phyloP scores from a whole-genome alignment of 1,140 invertebrate genomes.

The Sitobion miscanthi region DNA sequence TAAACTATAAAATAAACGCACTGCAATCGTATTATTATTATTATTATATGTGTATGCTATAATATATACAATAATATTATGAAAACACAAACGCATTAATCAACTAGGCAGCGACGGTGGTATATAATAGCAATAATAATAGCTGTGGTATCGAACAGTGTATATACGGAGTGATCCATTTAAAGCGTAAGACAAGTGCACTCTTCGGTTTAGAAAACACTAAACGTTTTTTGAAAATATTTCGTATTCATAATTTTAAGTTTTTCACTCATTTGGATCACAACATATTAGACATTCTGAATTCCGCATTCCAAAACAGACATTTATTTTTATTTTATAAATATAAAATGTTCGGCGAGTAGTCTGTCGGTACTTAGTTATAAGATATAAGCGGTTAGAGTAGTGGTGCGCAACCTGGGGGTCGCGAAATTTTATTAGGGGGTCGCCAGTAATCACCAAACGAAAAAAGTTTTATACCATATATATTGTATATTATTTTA shows the following conservation, averaged over 20 bases:
- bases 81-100: conserved; percentile 21
- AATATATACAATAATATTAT: not conserved
- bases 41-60: too few relatives aligned
- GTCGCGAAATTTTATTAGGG: too few relatives aligned
- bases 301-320: too few relatives aligned
- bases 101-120: not conserved
- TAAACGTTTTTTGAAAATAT: not conserved
- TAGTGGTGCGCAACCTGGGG: too few relatives aligned
- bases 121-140: not conserved
- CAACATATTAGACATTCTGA: too few relatives aligned
- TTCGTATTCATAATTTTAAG: not conserved
- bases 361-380: too few relatives aligned
- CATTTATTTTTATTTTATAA: too few relatives aligned
- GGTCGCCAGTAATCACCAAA: too few relatives aligned
- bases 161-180: not conserved
- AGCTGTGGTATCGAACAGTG: not conserved
- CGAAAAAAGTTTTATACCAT: too few relatives aligned
- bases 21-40: not conserved
- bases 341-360: too few relatives aligned
- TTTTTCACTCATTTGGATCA: not conserved
- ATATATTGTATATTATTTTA: too few relatives aligned
- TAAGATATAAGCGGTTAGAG: too few relatives aligned
- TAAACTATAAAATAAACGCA: not conserved
- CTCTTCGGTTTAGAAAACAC: not conserved
- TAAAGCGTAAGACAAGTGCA: not conserved